Conservation (phyloP, 2,888 invertebrate genomes). For the Coelopa pilipes region DNA sequence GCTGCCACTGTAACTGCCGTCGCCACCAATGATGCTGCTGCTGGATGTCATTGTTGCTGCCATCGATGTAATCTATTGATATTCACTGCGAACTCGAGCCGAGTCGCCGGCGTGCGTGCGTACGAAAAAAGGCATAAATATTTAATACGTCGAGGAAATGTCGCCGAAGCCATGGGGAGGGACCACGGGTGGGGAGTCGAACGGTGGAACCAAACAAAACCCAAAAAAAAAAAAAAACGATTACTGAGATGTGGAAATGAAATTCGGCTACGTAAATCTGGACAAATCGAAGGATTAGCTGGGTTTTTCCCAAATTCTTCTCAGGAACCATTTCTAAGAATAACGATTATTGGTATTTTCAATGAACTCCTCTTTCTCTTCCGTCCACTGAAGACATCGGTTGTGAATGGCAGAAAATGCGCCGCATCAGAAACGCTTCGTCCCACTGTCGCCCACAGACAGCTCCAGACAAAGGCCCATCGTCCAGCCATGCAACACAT, state of each 20-base stretch:
- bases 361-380: too few relatives aligned
- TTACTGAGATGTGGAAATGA: too few relatives aligned
- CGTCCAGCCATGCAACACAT: conserved; percentile 19
- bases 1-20: neutral
- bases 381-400: too few relatives aligned
- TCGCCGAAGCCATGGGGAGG: neutral
- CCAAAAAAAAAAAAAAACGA: too few relatives aligned
- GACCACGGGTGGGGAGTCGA: neutral
- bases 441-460: neutral
- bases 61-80: conserved; percentile 17
- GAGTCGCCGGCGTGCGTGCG: neutral
- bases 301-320: too few relatives aligned
- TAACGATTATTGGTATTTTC: too few relatives aligned
- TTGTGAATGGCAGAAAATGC: too few relatives aligned
- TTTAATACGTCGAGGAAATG: neutral
- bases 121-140: conserved; percentile 11
- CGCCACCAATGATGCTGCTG: neutral
- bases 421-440: neutral
- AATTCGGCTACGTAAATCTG: too few relatives aligned
- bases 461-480: neutral
- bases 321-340: too few relatives aligned
- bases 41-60: neutral
- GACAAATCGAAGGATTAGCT: too few relatives aligned
- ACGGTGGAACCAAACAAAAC: too few relatives aligned
- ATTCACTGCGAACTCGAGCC: conserved; percentile 10